Evolutionary conservation across 2,797 vertebrate species (phyloP), one percentile per base, ranked within the genome.

Genomic region (Paedocypris micromegethes): DNA sequence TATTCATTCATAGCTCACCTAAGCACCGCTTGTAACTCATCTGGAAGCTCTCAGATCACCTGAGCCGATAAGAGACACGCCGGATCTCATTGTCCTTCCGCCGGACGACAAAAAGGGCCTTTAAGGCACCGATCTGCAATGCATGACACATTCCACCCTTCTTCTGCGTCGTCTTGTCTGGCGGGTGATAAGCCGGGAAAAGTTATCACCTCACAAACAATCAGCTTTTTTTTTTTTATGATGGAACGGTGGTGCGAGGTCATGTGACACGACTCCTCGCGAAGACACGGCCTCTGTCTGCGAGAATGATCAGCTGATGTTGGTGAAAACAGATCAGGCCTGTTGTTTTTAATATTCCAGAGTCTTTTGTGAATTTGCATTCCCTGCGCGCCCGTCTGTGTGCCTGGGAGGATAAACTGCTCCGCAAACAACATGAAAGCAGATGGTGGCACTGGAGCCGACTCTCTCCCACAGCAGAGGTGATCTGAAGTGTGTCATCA

Each of bases 1-100:
- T 88, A 90, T 88, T 89, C 84, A 88, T 90, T 89, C 80, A 90
- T 90, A 83, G 86, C 81, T 83, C 82, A 81, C 85, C 87, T 86
- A 81, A 72, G 83, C 78, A 58, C 77, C 64, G 75, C 72, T 79
- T 86, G 86, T 86, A 88, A 87, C 86, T 85, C 83, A 86, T 79
- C 87, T 86, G 82, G 78, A 81, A 80, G 77, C 83, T 85, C 88
- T 90, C 87, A 87, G 87, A 90, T 90, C 88, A 88, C 87, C 83
- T 80, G 63, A 73, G 72, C 80, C 83, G 86, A 90, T 89, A 88
- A 87, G 82, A 81, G 82, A 75, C 80, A 82, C 77, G 65, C 74
- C 75, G 81, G 81, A 85, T 83, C 76, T 80, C 78, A 76, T 81
- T 83, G 78, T 58, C 79, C 82, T 78, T 77, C 73, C 80, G 72